Evolutionary conservation across 1,140 invertebrate species (phyloP).

Genomic region (Ericerus pela): DNA sequence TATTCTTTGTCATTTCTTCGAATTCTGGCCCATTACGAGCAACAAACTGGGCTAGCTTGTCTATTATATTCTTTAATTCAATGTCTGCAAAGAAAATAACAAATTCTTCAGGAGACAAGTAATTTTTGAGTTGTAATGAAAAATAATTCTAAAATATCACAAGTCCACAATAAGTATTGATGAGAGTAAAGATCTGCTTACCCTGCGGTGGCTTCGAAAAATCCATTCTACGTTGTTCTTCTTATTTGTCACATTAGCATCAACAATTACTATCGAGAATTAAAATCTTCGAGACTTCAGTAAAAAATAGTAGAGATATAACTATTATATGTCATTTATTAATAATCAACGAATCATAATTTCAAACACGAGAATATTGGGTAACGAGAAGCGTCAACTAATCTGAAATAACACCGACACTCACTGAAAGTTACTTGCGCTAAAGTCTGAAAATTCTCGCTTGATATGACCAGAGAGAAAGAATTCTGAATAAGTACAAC

Average conservation of each 20-base stretch:
- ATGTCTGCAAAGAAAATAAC: slow-evolving; percentile 44
- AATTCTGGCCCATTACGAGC: slow-evolving; percentile 96
- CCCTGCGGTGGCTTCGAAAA: slow-evolving; percentile 7
- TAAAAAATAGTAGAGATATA: neutral
- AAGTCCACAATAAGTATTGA: neutral
- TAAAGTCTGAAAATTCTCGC: too few relatives aligned
- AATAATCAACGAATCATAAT: too few relatives aligned
- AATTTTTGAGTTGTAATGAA: neutral
- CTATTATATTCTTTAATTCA: slow-evolving; percentile 89
- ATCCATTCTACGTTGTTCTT: neutral
- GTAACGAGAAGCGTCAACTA: too few relatives aligned
- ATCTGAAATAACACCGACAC: too few relatives aligned
- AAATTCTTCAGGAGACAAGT: neutral
- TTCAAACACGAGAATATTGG: too few relatives aligned
- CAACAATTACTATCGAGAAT: neutral
- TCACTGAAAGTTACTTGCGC: too few relatives aligned
- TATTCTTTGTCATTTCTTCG: slow-evolving; percentile 94
- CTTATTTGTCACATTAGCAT: neutral
- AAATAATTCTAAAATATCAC: neutral
- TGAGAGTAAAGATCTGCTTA: neutral
- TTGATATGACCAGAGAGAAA: too few relatives aligned
- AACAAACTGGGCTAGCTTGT: slow-evolving; percentile 95
- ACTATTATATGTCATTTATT: neutral
- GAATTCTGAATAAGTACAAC: too few relatives aligned
- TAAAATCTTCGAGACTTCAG: neutral